These are phyloP conservation scores for Corbicula japonica DNA, from an alignment of 2,888 invertebrate species.

Conservation along the genomic window DNA sequence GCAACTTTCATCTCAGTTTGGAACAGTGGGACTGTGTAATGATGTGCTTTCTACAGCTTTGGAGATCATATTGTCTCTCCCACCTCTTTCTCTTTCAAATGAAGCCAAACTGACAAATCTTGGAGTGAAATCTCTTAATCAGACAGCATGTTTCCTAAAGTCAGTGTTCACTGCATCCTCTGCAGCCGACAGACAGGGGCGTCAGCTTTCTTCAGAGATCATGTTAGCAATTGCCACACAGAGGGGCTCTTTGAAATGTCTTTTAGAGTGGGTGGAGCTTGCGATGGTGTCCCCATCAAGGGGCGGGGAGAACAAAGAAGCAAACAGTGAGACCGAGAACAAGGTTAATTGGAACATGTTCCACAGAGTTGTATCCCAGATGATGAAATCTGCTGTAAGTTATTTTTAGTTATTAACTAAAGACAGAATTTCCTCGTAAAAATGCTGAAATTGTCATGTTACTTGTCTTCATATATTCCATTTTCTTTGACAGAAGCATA, in stretches of 20 bases:
- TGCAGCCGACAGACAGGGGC: constrained; percentile 87
- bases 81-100: constrained; percentile 89
- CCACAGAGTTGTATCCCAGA: constrained; percentile 79
- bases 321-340: constrained; percentile 55
- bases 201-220: constrained; percentile 87
- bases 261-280: constrained; percentile 90
- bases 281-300: constrained; percentile 87
- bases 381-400: constrained; percentile 84
- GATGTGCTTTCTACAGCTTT: constrained; percentile 89
- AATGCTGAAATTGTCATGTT: not conserved
- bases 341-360: constrained; percentile 81
- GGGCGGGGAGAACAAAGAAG: constrained; percentile 53
- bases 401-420: not conserved
- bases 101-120: constrained; percentile 88
- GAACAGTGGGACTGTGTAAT: constrained; percentile 88
- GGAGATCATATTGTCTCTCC: constrained; percentile 88
- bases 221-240: constrained; percentile 89
- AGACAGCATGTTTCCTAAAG: constrained; percentile 87
- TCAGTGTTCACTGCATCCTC: constrained; percentile 88
- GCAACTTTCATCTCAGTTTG: constrained; percentile 81
- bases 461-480: too few relatives aligned
- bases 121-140: constrained; percentile 87
- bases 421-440: not conserved
- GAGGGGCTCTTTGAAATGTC: constrained; percentile 89
- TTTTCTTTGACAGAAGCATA: too few relatives aligned